Evolutionary conservation across 1,140 invertebrate genomes (phyloP), one percentile per base, ranked within the genome.

Genomic region (Apis dorsata): DNA sequence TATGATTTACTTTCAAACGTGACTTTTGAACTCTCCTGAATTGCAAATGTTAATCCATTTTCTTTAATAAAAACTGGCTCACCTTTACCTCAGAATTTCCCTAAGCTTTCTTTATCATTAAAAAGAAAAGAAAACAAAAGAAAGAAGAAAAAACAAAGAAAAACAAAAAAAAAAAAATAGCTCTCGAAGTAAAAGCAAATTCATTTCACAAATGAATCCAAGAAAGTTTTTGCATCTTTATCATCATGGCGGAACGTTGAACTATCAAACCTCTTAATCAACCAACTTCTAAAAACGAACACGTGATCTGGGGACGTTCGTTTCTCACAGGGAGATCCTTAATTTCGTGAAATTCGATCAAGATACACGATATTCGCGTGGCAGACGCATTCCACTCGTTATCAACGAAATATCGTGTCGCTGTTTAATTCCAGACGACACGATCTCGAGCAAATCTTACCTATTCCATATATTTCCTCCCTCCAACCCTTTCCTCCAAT

Each of bases 351-450:
- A 69, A 53, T 66, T 59, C 71, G 79, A 81, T 81, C 72, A 60
- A 76, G 63, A 76, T 68, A 76, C 63, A 68, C 72, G 72, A 51
- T 15, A 66, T 59, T 68, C 63, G 79, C 79, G 72, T 75, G 79
- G 17, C 10, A n/a, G n/a, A 11, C 24, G 57, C 62, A 28, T 65
- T 79, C 17, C 68, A 53, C 28, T 80, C 51, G 15, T n/a, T 51
- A 55, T 63, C 28, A 55, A 28, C 12, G 11, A 21, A 59, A 66
- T 24, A 60, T 68, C 62, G 51, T 53, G 60, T 34, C 12, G 72
- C 19, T 12, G 63, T 24, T 81, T 66, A 68, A 83, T 83, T 79
- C 75, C 60, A 49, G n/a, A 70, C 69, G 82, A 80, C 77, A 73
- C 77, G 68, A 51, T 21, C 28, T 74, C 72, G 44, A 62, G 8